Evolutionary conservation across 2,113 vertebrate genomes (phyloP).

Genomic region (Trichechus manatus): DNA sequence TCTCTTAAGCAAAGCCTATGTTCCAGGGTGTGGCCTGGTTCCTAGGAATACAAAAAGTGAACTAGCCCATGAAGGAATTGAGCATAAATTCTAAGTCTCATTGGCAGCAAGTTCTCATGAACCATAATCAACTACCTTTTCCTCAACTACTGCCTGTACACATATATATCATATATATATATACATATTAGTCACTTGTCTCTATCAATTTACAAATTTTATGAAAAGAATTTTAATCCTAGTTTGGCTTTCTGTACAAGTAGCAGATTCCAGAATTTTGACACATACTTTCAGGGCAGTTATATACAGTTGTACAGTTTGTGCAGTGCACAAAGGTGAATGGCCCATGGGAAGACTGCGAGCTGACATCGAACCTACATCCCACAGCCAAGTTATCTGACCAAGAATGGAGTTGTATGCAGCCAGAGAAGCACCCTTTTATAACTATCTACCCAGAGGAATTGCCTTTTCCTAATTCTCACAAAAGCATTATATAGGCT

Average conservation of each 20-base stretch:
- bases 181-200: not conserved
- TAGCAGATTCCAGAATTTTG: not conserved
- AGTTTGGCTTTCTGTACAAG: not conserved
- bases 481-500: not conserved
- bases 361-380: not conserved
- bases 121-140: not conserved
- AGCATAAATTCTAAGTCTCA: not conserved
- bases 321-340: not conserved
- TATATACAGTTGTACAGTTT: not conserved
- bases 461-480: not conserved
- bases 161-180: not conserved
- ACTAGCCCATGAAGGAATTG: not conserved
- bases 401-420: not conserved
- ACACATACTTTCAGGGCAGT: not conserved
- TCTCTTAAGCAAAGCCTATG: not conserved
- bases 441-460: not conserved
- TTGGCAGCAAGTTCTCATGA: not conserved
- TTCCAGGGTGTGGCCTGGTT: not conserved
- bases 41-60: not conserved
- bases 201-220: not conserved
- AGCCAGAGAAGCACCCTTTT: not conserved
- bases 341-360: not conserved
- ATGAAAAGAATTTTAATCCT: conserved; percentile 24
- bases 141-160: not conserved
- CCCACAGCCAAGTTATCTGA: not conserved